phyloP scores from a whole-genome alignment of 2,113 vertebrate species.

The Propithecus coquereli region DNA sequence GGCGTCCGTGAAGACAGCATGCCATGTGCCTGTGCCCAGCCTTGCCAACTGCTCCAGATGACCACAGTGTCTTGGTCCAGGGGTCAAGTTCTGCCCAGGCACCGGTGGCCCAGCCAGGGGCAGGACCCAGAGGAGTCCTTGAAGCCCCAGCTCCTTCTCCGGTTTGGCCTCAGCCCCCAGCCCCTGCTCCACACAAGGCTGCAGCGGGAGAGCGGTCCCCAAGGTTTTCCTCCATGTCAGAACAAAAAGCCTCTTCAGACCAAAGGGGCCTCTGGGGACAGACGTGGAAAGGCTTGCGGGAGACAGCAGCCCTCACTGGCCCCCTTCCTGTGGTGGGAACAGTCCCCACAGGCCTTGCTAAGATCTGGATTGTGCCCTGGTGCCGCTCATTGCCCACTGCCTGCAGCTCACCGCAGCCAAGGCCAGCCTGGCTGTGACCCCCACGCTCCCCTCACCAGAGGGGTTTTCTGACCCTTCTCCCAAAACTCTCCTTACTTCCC shows the following conservation, averaged over 20 bases:
- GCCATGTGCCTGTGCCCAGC: not conserved
- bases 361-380: not conserved
- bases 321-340: not conserved
- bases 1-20: not conserved
- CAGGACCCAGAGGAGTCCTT: not conserved
- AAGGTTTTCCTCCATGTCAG: not conserved
- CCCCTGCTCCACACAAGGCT: too few relatives aligned
- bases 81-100: not conserved
- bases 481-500: not conserved
- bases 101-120: not conserved
- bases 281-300: accelerated
- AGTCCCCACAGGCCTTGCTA: not conserved
- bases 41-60: not conserved
- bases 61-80: not conserved
- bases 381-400: not conserved
- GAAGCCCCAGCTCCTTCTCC: accelerated
- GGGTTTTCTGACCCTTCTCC: not conserved
- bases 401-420: not conserved
- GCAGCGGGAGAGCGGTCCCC: not conserved
- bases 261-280: not conserved
- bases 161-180: not conserved
- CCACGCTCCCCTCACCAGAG: not conserved
- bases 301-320: not conserved
- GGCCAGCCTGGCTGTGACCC: not conserved
- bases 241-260: not conserved